Percentiles rank a stretch among this genome's conserved stretches.
These are phyloP conservation scores for Agonopterix alstromeriana DNA, from an alignment of 2,888 invertebrate genomes.

Conservation along the genomic window DNA sequence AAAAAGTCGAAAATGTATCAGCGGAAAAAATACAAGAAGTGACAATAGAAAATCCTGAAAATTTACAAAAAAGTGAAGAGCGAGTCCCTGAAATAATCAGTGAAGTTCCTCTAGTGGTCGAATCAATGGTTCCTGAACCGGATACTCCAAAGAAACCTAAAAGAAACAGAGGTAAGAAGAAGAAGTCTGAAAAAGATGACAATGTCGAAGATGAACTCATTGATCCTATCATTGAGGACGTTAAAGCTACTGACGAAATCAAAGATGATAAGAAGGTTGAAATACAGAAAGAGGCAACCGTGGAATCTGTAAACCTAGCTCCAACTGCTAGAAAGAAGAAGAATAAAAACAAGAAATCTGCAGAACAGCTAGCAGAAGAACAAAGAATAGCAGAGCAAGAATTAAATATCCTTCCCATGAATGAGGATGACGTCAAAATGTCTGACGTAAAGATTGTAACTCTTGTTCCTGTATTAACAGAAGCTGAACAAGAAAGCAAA, in stretches of 20 bases:
- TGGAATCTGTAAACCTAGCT: constrained; percentile 14
- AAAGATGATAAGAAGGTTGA: constrained; percentile 11
- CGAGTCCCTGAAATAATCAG: constrained; percentile 29
- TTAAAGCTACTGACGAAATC: background rate
- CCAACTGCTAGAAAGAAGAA: constrained; percentile 57
- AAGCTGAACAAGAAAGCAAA: constrained; percentile 26
- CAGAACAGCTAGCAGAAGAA: constrained; percentile 8
- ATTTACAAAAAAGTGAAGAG: constrained; percentile 13
- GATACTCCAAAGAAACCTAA: constrained; percentile 65
- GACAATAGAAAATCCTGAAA: constrained; percentile 11
- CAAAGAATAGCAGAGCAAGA: constrained; percentile 5
- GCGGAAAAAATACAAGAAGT: constrained; percentile 17
- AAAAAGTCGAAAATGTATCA: constrained; percentile 19
- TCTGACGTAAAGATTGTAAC: constrained; percentile 8
- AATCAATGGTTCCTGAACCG: constrained; percentile 18
- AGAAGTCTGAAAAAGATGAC: constrained; percentile 34
- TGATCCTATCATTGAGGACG: background rate
- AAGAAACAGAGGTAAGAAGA: constrained; percentile 62
- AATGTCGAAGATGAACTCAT: constrained; percentile 14
- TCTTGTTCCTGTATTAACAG: constrained; percentile 2
- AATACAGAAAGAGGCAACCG: constrained; percentile 8
- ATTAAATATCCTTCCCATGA: constrained; percentile 1
- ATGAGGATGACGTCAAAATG: constrained; percentile 7
- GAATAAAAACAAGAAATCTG: constrained; percentile 45
- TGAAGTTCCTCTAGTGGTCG: constrained; percentile 17